Evolutionary conservation across 1,140 invertebrate species (phyloP).

Genomic region (Trichogramma pretiosum): DNA sequence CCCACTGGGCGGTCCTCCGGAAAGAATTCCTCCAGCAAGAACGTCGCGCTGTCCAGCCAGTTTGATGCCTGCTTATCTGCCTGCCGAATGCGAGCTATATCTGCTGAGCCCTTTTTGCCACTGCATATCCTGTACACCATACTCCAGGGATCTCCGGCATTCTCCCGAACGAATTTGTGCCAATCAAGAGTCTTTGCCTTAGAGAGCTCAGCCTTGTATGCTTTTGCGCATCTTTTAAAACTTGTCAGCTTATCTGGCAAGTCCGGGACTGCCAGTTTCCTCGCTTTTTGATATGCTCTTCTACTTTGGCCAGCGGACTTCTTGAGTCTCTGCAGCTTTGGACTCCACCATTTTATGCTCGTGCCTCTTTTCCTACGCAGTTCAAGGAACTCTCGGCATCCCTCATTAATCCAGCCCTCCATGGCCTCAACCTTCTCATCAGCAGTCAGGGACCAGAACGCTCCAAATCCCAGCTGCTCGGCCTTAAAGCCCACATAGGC

Average conservation of each 20-base stretch:
- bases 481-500: no score
- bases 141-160: not conserved
- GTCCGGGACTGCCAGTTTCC: constrained; percentile 15
- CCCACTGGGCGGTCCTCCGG: not conserved
- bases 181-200: not conserved
- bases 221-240: not conserved
- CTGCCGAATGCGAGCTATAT: not conserved
- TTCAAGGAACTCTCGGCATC: no score
- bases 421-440: no score
- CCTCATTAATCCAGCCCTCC: no score
- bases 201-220: not conserved
- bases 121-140: not conserved
- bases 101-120: not conserved
- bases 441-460: no score
- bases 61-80: not conserved
- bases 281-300: no score
- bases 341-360: no score
- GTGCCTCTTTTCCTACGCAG: no score
- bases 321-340: no score
- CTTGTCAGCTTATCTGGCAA: not conserved
- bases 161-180: not conserved
- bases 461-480: no score
- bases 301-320: no score
- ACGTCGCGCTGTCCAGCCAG: not conserved
- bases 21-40: not conserved